Percentiles rank a stretch among this genome's conserved stretches.
These are phyloP conservation scores for Hylaea fasciaria DNA, from an alignment of 2,888 invertebrate genomes.

Conservation along the genomic window DNA sequence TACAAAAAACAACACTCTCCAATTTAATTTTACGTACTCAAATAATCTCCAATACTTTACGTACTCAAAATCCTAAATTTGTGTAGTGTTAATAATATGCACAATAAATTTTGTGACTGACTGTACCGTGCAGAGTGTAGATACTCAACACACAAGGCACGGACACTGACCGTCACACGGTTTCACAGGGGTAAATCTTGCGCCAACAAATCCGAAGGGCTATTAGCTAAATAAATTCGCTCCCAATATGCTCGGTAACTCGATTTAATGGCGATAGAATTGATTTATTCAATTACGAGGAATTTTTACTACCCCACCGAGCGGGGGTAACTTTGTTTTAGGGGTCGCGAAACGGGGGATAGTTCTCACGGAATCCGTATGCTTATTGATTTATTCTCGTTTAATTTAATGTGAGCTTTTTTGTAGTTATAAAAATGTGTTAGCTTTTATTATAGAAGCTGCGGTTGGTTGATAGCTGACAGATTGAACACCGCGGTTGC, in stretches of 20 bases:
- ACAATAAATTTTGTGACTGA: too few species aligned
- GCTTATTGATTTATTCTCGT: conserved; percentile 66
- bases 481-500: too few species aligned
- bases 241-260: conserved; percentile 85
- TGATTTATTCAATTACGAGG: conserved; percentile 85
- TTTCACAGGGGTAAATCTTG: conserved; percentile 61
- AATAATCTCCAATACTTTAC: too few species aligned
- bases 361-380: conserved; percentile 76
- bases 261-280: conserved; percentile 85
- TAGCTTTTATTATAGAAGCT: neutral
- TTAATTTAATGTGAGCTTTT: conserved; percentile 30
- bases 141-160: neutral
- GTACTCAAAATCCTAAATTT: too few species aligned
- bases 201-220: conserved; percentile 63
- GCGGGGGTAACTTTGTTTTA: conserved; percentile 81
- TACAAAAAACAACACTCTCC: too few species aligned
- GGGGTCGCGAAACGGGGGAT: conserved; percentile 65
- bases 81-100: too few species aligned
- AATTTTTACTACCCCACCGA: conserved; percentile 82
- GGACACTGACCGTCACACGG: neutral
- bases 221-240: conserved; percentile 85
- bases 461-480: neutral
- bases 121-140: too few species aligned
- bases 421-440: neutral
- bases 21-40: too few species aligned